These are phyloP conservation scores for Pangasius krempfi DNA, from an alignment of 2,797 vertebrate genomes.

Conservation along the genomic window DNA sequence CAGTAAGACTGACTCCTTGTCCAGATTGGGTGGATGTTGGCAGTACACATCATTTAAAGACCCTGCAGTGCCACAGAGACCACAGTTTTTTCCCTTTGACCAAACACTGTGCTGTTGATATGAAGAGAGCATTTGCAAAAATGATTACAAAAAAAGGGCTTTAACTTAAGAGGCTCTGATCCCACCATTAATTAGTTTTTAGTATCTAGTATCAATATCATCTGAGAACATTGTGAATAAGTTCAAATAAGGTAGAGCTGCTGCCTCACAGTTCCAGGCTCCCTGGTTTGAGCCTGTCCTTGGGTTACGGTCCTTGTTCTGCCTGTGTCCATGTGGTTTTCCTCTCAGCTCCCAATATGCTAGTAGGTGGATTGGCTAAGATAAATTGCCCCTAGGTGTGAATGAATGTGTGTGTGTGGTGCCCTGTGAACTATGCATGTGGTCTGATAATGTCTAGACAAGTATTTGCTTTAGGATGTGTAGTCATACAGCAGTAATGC, in stretches of 20 bases:
- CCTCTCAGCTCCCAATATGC: not conserved
- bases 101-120: too few relatives aligned
- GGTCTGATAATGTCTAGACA: not conserved
- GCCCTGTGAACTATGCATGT: not conserved
- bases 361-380: not conserved
- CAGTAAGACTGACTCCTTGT: too few relatives aligned
- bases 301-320: not conserved
- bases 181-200: not conserved
- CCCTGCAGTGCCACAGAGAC: too few relatives aligned
- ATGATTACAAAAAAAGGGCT: too few relatives aligned
- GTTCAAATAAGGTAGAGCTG: not conserved
- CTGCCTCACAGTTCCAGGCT: not conserved
- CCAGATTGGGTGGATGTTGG: too few relatives aligned
- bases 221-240: not conserved
- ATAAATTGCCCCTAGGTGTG: not conserved
- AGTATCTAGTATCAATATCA: not conserved
- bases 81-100: too few relatives aligned
- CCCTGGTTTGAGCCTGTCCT: not conserved
- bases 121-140: not conserved
- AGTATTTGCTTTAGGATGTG: not conserved
- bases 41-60: too few relatives aligned
- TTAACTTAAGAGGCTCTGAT: not conserved
- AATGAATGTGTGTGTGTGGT: not conserved
- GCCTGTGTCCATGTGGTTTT: not conserved
- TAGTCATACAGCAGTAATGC: not conserved